phyloP scores from a whole-genome alignment of 2,113 vertebrate genomes.

The Sterrhoptilus dennistouni region DNA sequence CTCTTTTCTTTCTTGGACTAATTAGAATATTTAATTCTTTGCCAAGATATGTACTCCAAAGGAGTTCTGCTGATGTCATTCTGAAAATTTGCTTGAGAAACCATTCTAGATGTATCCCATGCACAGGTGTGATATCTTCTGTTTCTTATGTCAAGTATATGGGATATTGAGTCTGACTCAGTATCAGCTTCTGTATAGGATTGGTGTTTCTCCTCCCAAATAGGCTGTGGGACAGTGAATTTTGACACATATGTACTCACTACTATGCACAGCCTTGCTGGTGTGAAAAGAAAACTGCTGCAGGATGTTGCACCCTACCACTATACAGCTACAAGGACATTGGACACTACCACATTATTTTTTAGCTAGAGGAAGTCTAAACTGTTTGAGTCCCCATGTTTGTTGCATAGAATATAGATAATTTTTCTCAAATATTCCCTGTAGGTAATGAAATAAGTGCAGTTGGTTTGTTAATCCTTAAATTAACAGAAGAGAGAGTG shows the following conservation, averaged over 20 bases:
- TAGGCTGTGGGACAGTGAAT: neutral
- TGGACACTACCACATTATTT: neutral
- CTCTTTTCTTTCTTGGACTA: neutral
- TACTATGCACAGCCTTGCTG: neutral
- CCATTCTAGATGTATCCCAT: neutral
- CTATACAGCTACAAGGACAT: neutral
- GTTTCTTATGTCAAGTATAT: neutral
- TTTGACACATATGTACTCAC: fast-evolving
- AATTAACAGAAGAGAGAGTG: neutral
- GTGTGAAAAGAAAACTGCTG: neutral
- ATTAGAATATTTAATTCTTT: neutral
- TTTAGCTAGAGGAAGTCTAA: neutral
- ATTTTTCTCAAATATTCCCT: neutral
- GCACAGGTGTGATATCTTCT: neutral
- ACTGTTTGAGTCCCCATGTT: neutral
- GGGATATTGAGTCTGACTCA: neutral
- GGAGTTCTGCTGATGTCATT: neutral
- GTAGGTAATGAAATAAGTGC: neutral
- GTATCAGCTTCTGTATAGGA: neutral
- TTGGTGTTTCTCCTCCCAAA: neutral
- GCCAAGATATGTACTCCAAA: neutral
- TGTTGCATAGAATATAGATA: neutral
- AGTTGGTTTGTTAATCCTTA: neutral
- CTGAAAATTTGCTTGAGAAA: neutral
- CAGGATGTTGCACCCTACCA: neutral